Evolutionary conservation across 2,888 invertebrate genomes (phyloP).

Genomic region (Hirtodrosophila duncani): DNA sequence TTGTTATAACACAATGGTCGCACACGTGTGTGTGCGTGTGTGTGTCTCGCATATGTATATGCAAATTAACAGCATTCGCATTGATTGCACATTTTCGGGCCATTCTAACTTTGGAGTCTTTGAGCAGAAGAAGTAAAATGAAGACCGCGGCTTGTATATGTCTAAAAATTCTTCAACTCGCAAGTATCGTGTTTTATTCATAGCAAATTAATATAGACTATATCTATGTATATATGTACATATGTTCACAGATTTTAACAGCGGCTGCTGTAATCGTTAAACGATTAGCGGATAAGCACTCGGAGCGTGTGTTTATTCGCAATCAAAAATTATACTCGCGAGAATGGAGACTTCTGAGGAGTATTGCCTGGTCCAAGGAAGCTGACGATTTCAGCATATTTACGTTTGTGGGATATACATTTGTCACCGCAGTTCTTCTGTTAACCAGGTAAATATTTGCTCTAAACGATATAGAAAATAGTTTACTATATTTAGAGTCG

Average conservation of each 20-base stretch:
- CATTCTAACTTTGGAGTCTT: too few species aligned
- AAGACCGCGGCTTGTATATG: constrained; percentile 40
- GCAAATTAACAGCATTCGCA: too few species aligned
- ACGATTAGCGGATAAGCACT: constrained; percentile 53
- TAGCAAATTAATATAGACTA: neutral
- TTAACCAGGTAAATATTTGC: constrained; percentile 38
- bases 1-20: too few species aligned
- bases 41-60: too few species aligned
- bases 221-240: neutral
- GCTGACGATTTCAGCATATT: constrained; percentile 49
- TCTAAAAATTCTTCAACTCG: constrained; percentile 47
- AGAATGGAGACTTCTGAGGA: constrained; percentile 52
- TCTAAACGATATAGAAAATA: neutral
- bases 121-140: too few species aligned
- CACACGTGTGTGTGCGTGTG: too few species aligned
- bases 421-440: constrained; percentile 44
- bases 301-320: constrained; percentile 40
- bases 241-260: constrained; percentile 26
- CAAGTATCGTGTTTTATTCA: constrained; percentile 27
- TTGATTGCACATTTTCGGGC: too few species aligned
- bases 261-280: constrained; percentile 42
- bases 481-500: neutral
- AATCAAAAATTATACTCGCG: constrained; percentile 42
- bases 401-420: constrained; percentile 47
- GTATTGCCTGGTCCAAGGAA: constrained; percentile 48